Conservation (phyloP, 2,888 invertebrate genomes). For the Aethes cnicana region DNA sequence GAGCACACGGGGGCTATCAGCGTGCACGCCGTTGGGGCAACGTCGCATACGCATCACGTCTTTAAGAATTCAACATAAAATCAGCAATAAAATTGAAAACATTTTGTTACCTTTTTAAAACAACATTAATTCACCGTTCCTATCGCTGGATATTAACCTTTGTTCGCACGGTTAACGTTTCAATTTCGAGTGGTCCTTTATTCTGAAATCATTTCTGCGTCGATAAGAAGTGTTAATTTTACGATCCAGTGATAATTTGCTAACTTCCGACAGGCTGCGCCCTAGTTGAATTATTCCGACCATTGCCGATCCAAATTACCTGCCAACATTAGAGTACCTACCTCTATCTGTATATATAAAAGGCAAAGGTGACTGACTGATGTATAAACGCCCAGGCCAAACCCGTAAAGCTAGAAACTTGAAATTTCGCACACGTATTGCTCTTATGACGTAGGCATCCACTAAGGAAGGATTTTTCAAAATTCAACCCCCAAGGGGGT, state of each 20-base stretch:
- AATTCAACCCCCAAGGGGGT: too few relatives aligned
- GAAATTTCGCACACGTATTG: too few relatives aligned
- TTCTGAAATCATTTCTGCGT: slow-evolving; percentile 74
- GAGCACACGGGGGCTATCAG: slow-evolving; percentile 53
- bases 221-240: slow-evolving; percentile 83
- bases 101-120: slow-evolving; percentile 81
- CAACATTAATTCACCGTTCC: slow-evolving; percentile 60
- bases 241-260: slow-evolving; percentile 82
- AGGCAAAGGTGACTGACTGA: too few relatives aligned
- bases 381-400: too few relatives aligned
- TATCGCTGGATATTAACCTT: slow-evolving; percentile 17
- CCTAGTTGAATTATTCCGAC: slow-evolving; percentile 76
- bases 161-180: slow-evolving; percentile 48
- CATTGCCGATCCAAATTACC: slow-evolving; percentile 74
- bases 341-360: too few relatives aligned
- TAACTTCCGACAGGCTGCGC: slow-evolving; percentile 80
- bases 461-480: too few relatives aligned
- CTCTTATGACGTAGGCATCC: too few relatives aligned
- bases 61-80: slow-evolving; percentile 81
- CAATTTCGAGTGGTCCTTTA: slow-evolving; percentile 51
- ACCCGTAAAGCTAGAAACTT: too few relatives aligned
- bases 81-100: slow-evolving; percentile 82
- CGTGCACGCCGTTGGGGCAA: slow-evolving; percentile 57
- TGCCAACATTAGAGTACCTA: too few relatives aligned
- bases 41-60: slow-evolving; percentile 57